Evolutionary conservation across 2,113 vertebrate genomes (phyloP).

Genomic region (Campylomormyrus tamandua): DNA sequence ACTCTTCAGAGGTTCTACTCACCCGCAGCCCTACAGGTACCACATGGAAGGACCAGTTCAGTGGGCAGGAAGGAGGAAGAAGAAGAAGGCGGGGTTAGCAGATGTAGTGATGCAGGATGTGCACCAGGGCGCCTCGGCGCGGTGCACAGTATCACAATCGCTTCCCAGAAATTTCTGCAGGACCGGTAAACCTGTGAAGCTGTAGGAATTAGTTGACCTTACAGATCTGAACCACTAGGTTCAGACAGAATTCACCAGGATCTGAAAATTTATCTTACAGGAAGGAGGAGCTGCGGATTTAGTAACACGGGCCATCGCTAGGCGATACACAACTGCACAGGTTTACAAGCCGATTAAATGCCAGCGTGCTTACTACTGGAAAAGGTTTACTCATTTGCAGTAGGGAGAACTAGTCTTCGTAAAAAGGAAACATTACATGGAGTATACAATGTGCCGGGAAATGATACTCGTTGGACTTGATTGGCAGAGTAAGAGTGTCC

Average conservation of each 20-base stretch:
- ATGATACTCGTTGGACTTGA: not conserved
- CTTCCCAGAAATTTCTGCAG: not conserved
- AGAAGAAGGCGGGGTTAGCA: slow-evolving; percentile 59
- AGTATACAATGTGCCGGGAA: not conserved
- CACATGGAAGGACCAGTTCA: slow-evolving; percentile 41
- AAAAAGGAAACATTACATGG: not conserved
- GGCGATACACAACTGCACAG: not conserved
- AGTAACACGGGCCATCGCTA: not conserved
- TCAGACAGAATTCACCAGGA: not conserved
- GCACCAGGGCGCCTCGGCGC: not conserved
- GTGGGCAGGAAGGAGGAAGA: slow-evolving; percentile 46
- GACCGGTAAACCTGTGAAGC: not conserved
- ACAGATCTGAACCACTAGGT: not conserved
- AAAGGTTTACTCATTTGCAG: no score
- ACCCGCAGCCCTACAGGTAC: slow-evolving; percentile 87
- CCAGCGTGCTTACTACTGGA: not conserved
- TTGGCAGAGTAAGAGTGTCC: not conserved
- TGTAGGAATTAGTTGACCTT: not conserved
- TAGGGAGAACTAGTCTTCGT: not conserved
- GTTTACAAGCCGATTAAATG: not conserved
- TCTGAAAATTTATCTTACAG: not conserved
- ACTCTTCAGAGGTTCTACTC: slow-evolving; percentile 49
- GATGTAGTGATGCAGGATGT: not conserved
- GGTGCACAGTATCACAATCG: not conserved
- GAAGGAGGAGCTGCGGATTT: not conserved